Base-by-base conservation (phyloP, 2,888 invertebrate genomes). In the Allolobophora icterica region DNA sequence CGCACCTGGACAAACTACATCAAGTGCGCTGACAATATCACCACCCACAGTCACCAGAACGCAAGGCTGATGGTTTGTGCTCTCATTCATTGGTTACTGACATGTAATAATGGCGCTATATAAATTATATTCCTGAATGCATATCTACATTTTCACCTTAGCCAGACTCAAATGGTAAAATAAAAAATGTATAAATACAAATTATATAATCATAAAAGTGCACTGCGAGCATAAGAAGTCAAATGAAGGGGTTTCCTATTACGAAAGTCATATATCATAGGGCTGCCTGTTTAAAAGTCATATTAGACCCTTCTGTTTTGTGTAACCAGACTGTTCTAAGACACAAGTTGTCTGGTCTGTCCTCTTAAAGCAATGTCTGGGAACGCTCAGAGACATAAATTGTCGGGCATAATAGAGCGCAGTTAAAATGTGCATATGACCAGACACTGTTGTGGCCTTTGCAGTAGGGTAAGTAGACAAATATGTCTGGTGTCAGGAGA, bases 1-100 rank as follows among this genome's bases (percentile, higher is more conserved):
- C 91, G 90, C 6, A 93, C 94, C 0, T 94, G 94, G 94, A 94
- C 94, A 35, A 94, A 94, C 92, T 94, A 92, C 91, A 92, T 92
- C 40, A 91, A 90, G 0, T 94, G 94, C 87, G 94, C 35, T n/a
- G 87, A 71, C 11, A 71, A 71, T n/a, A n/a, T n/a, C 71, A 71
- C 71, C n/a, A 30, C 30, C 30, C 30, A n/a, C 71, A n/a, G n/a
- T n/a, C 71, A 71, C 71, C 71, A 71, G 71, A 71, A 71, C 8
- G 30, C 71, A 30, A n/a, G 30, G n/a, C 71, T 71, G 30, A 71
- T 71, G 71, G 71, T 71, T 71, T 71, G 71, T 71, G n/a, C n/a
- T 71, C 71, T 71, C 71, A 13, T n/a, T 71, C 30, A 71, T 30
- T 71, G 30, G 4, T 30, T n/a, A n/a, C n/a, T 71, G 5, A 71